These are phyloP conservation scores for Bradypus variegatus DNA, from an alignment of 2,797 vertebrate genomes.

Conservation along the genomic window DNA sequence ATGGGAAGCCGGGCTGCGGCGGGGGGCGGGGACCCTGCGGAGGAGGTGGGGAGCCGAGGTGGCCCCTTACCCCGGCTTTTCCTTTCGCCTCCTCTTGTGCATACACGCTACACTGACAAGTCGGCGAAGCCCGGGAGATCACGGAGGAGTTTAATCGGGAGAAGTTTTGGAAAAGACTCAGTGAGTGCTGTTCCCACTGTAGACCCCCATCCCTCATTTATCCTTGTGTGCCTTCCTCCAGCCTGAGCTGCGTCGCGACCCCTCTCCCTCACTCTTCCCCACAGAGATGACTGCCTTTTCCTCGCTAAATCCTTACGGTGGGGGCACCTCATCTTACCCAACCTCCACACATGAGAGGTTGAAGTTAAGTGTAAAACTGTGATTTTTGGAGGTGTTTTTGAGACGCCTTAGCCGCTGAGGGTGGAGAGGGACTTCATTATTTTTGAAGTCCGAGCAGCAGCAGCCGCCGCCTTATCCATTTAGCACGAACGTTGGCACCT, in stretches of 20 bases:
- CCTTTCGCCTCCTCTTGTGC: background rate
- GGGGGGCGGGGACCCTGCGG: rapidly evolving
- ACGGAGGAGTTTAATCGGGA: slow-evolving; percentile 77
- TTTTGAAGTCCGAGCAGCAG: background rate
- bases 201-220: too few relatives aligned
- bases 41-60: background rate
- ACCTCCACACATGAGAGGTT: background rate
- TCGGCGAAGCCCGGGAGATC: slow-evolving; percentile 80
- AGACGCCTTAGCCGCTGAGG: background rate
- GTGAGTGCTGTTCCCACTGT: slow-evolving; percentile 67
- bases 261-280: background rate
- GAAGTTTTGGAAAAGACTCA: slow-evolving; percentile 84
- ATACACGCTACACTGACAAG: slow-evolving; percentile 64
- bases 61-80: background rate
- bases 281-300: background rate
- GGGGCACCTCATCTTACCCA: background rate
- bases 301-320: background rate
- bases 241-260: background rate
- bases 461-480: background rate
- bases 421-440: background rate
- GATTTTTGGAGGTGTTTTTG: background rate
- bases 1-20: background rate
- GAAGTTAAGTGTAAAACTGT: background rate
- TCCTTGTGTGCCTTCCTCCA: background rate
- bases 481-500: background rate